These are phyloP conservation scores for Pyrgus malvae DNA, from an alignment of 2,888 invertebrate genomes.

Conservation along the genomic window DNA sequence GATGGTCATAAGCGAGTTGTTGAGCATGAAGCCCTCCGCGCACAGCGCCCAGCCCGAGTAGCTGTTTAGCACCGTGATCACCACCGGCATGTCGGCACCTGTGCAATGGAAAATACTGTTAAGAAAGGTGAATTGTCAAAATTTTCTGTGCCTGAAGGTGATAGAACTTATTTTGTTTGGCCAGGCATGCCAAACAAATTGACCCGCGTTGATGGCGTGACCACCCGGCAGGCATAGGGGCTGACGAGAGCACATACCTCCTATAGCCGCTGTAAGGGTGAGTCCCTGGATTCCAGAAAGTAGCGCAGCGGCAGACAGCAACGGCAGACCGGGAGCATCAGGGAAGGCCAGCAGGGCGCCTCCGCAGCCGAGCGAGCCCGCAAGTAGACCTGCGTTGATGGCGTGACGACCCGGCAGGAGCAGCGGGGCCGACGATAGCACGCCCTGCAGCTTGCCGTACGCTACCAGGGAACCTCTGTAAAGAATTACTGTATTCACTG, in stretches of 20 bases:
- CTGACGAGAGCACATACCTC: constrained; percentile 88
- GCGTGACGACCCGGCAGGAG: constrained; percentile 91
- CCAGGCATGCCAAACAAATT: constrained; percentile 86
- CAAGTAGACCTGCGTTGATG: constrained; percentile 86
- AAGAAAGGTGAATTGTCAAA: not conserved
- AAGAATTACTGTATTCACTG: too few species aligned
- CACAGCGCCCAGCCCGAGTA: constrained; percentile 97
- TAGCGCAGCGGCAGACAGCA: constrained; percentile 88
- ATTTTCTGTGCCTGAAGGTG: too few species aligned
- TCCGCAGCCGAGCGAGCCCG: constrained; percentile 88
- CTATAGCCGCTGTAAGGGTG: constrained; percentile 93
- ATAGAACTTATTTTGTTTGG: not conserved
- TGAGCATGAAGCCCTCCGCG: constrained; percentile 96
- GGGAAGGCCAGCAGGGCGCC: constrained; percentile 83
- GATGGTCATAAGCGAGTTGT: constrained; percentile 95
- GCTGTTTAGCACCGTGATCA: constrained; percentile 95
- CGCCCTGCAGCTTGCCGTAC: constrained; percentile 93
- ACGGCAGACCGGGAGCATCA: constrained; percentile 85
- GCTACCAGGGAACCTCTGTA: constrained; percentile 92
- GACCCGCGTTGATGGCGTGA: constrained; percentile 87
- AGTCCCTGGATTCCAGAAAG: constrained; percentile 92
- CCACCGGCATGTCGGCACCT: constrained; percentile 97
- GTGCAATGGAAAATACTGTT: constrained; percentile 10
- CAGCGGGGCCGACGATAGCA: constrained; percentile 90
- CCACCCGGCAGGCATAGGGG: constrained; percentile 92